Evolutionary conservation across 2,797 vertebrate genomes (phyloP), one percentile per base, ranked within the genome.

Genomic region (Sebastes ruberrimus): DNA sequence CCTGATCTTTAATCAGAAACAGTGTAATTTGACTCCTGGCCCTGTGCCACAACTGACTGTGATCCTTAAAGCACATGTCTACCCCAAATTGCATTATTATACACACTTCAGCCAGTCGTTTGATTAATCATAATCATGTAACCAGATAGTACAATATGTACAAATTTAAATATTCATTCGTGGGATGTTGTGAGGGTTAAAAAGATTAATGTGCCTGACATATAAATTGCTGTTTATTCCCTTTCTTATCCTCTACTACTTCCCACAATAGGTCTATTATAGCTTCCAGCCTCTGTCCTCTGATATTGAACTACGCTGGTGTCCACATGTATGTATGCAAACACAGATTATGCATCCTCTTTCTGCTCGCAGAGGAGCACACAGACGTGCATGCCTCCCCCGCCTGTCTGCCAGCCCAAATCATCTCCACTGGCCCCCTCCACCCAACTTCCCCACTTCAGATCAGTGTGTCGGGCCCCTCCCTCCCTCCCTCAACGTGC

Each of bases 401-500:
- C 68, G 74, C 68, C 64, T 86, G 77, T 79, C 83, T 85, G 66
- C 80, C 82, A 83, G 27, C 71, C 66, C n/a, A 75, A 75, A 65
- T 85, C 87, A 84, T 81, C 84, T 76, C 57, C 38, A 61, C 63
- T 20, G 22, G 52, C 73, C 67, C 62, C 85, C 79, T n/a, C 65
- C 77, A 22, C 22, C 66, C 30, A 73, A 42, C 64, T 57, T 60
- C 80, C 16, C 59, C 81, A 60, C 74, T 69, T 79, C 73, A 85
- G 62, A 74, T 61, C 65, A 32, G 38, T 62, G 56, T 62, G 22
- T 28, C 22, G 7, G 46, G 61, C 74, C 59, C 77, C 76, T 52
- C 78, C 88, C 83, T 81, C 95, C 94, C 83, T 81, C 95, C 94
- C 93, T 91, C 86, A 88, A 84, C 73, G 72, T 85, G 83, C 93